Conservation (phyloP, 2,888 invertebrate species). For the Pachymerium ferrugineum region DNA sequence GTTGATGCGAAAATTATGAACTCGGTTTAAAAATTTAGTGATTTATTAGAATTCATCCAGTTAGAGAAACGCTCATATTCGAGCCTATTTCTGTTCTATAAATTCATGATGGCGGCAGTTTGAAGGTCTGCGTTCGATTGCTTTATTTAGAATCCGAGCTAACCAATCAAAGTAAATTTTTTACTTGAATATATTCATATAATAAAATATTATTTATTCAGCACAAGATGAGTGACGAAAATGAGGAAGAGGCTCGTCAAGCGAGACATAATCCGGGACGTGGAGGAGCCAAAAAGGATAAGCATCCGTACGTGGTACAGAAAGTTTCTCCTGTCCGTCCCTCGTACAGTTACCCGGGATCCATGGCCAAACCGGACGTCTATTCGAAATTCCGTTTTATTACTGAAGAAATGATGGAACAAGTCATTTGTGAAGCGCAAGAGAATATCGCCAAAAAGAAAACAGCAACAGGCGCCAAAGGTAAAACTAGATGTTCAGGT, state of each 20-base stretch:
- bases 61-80: neutral
- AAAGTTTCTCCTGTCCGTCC: neutral
- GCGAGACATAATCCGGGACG: neutral
- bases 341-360: constrained; percentile 29
- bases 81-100: neutral
- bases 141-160: neutral
- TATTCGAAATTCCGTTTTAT: constrained; percentile 28
- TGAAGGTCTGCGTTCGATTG: neutral
- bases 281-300: neutral
- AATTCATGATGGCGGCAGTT: neutral
- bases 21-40: neutral
- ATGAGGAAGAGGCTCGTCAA: neutral
- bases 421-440: constrained; percentile 17
- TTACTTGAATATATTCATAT: no score
- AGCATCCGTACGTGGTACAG: constrained; percentile 6
- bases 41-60: neutral
- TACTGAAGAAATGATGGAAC: constrained; percentile 27
- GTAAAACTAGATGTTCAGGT: neutral
- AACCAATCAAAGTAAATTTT: neutral
- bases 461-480: neutral
- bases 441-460: neutral
- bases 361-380: constrained; percentile 4
- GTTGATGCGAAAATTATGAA: neutral
- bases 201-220: no score
- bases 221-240: neutral